These are phyloP conservation scores for Gymnocheta viridis DNA, from an alignment of 2,888 invertebrate genomes.

Conservation along the genomic window DNA sequence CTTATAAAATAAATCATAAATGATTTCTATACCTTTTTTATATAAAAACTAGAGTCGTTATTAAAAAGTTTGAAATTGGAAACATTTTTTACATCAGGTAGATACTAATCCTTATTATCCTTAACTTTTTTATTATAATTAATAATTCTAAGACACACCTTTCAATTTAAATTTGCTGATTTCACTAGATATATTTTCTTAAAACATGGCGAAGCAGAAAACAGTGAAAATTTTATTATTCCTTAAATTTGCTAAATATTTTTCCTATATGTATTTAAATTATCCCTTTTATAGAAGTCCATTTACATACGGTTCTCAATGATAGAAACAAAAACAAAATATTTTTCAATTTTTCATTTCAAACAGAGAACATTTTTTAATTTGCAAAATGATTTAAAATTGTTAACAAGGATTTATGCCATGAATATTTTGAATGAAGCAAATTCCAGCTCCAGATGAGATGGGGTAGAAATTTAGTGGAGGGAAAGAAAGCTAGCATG, in stretches of 20 bases:
- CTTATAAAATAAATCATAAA: no score
- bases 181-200: no score
- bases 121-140: no score
- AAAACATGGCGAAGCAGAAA: no score
- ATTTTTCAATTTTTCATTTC: conserved; percentile 46
- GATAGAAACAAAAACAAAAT: not conserved
- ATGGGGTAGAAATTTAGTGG: not conserved
- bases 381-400: conserved; percentile 57
- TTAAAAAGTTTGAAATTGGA: no score
- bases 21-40: no score
- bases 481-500: conserved; percentile 8
- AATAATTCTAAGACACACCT: no score
- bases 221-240: no score
- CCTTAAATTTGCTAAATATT: not conserved
- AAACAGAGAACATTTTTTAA: conserved; percentile 24
- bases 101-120: no score
- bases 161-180: no score
- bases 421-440: conserved; percentile 4
- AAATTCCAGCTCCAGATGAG: not conserved
- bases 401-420: conserved; percentile 47
- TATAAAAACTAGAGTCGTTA: no score
- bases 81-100: no score
- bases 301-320: not conserved
- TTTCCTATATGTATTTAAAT: not conserved
- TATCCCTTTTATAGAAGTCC: not conserved